Conservation (phyloP, 2,113 vertebrate species). For the Chaenocephalus aceratus region DNA sequence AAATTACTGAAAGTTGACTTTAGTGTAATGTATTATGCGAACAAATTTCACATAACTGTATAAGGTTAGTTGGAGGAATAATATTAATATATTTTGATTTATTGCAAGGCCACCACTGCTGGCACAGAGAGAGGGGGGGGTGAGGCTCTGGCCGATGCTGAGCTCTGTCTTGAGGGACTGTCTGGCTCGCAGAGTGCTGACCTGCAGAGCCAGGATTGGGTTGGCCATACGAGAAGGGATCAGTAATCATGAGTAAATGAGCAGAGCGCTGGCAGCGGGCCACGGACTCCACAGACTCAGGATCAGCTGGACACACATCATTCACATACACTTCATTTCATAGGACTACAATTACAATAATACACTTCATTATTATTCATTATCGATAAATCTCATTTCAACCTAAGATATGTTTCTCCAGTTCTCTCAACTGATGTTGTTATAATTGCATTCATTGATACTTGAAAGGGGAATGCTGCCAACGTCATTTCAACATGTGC, state of each 20-base stretch:
- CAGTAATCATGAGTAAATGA: constrained; percentile 66
- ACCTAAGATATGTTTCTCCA: not conserved
- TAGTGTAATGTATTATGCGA: no score
- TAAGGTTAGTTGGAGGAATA: no score
- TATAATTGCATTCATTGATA: not conserved
- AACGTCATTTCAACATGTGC: not conserved
- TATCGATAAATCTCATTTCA: not conserved
- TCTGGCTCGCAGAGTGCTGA: constrained; percentile 52
- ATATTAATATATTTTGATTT: no score
- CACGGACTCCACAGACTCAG: constrained; percentile 4
- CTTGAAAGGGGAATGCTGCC: not conserved
- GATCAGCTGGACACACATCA: not conserved
- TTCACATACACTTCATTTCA: not conserved
- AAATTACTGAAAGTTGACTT: no score
- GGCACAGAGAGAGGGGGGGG: not conserved
- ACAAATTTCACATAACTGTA: no score
- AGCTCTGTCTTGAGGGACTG: constrained; percentile 21
- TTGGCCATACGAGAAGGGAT: constrained; percentile 52
- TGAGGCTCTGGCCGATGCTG: constrained; percentile 10
- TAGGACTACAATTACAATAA: not conserved
- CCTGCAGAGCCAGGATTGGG: constrained; percentile 41
- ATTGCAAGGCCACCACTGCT: not conserved
- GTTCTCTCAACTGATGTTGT: not conserved
- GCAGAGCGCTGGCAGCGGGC: constrained; percentile 12
- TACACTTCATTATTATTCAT: no score